Percentiles rank a stretch among this genome's conserved stretches.
phyloP scores from a whole-genome alignment of 2,888 invertebrate genomes.

The Neria commutata region DNA sequence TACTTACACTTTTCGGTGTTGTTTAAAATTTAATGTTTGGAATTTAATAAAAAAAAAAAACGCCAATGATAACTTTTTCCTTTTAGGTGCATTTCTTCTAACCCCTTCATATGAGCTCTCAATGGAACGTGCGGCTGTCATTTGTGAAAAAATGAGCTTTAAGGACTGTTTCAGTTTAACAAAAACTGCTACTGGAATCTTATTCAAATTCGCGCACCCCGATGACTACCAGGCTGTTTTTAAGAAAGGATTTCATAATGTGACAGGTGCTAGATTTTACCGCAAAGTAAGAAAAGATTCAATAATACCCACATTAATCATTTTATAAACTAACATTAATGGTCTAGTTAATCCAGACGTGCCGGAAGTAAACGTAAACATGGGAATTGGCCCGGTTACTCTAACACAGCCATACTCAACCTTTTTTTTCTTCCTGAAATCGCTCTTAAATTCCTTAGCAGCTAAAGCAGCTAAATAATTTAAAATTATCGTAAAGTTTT shows the following conservation, averaged over 20 bases:
- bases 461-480: no score
- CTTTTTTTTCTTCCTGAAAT: no score
- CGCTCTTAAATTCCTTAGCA: no score
- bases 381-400: no score
- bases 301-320: background rate
- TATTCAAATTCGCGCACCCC: constrained; percentile 86
- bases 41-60: no score
- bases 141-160: constrained; percentile 89
- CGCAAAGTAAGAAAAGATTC: constrained; percentile 70
- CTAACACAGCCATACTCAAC: no score
- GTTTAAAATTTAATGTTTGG: no score
- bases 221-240: constrained; percentile 86
- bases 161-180: constrained; percentile 85
- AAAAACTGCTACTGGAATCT: constrained; percentile 86
- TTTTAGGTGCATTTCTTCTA: constrained; percentile 76
- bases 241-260: constrained; percentile 86
- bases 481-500: no score
- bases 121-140: constrained; percentile 83
- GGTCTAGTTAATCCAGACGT: no score
- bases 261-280: constrained; percentile 84
- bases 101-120: constrained; percentile 86
- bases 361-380: no score
- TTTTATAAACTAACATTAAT: no score
- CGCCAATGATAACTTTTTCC: background rate
- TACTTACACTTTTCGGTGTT: no score